Evolutionary conservation across 2,888 invertebrate genomes (phyloP).

Genomic region (Anoplius nigerrimus): DNA sequence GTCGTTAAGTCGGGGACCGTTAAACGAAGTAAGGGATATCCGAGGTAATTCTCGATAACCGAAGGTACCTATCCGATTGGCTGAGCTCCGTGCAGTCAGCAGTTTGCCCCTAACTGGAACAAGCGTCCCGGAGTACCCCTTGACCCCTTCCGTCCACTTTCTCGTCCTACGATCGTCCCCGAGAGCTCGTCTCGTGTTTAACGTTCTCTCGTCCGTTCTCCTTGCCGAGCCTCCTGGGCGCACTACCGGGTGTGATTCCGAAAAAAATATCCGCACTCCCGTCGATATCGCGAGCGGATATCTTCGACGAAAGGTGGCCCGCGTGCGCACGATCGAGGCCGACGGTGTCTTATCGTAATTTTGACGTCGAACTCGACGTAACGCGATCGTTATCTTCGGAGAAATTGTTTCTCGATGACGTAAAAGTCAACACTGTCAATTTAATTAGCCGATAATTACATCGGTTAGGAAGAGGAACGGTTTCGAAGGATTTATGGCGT

Average conservation of each 20-base stretch:
- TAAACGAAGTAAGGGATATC: constrained; percentile 9
- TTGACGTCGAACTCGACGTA: no score
- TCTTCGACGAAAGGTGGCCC: no score
- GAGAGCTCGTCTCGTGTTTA: constrained; percentile 44
- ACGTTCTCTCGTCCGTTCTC: constrained; percentile 41
- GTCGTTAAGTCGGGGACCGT: constrained; percentile 8
- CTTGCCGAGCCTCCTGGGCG: neutral
- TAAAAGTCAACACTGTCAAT: no score
- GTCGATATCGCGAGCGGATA: no score
- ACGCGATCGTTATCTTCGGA: no score
- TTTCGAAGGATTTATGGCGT: no score
- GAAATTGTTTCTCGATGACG: no score
- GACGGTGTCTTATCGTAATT: no score
- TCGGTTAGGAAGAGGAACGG: no score
- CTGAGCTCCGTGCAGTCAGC: constrained; percentile 41
- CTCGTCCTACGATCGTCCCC: constrained; percentile 36
- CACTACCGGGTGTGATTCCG: neutral
- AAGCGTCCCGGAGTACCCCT: constrained; percentile 47
- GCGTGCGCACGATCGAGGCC: no score
- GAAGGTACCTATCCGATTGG: constrained; percentile 37
- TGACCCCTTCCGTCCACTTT: constrained; percentile 52
- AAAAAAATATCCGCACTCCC: neutral
- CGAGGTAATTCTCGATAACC: constrained; percentile 20
- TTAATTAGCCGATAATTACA: no score
- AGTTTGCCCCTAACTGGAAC: constrained; percentile 50